These are phyloP conservation scores for Urocitellus parryii DNA, from an alignment of 2,113 vertebrate genomes.

Conservation along the genomic window DNA sequence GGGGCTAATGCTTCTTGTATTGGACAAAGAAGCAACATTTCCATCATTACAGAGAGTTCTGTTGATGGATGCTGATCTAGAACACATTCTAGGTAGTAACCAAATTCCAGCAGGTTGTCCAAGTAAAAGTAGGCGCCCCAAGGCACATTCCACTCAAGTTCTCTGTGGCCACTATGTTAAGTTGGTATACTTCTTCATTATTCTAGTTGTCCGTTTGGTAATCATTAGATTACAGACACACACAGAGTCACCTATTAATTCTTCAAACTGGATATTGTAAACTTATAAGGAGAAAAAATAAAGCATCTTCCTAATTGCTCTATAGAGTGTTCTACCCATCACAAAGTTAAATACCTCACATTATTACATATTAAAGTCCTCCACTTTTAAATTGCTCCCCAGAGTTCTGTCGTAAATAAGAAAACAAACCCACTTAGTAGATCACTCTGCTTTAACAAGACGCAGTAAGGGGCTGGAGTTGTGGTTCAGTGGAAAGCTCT, in stretches of 20 bases:
- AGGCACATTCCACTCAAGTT: background rate
- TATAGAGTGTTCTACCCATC: background rate
- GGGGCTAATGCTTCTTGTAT: background rate
- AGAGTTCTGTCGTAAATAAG: slow-evolving; percentile 26
- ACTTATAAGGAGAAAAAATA: background rate
- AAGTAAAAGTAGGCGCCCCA: background rate
- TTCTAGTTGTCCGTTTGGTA: background rate
- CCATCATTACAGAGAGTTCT: background rate
- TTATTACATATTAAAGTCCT: background rate
- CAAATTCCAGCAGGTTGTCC: background rate
- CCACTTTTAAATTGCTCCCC: background rate
- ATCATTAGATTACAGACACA: background rate
- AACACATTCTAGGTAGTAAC: background rate
- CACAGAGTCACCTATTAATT: background rate
- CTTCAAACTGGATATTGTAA: background rate
- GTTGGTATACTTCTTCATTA: background rate
- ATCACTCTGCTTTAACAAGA: background rate
- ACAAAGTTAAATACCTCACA: background rate
- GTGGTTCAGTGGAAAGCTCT: too few relatives aligned
- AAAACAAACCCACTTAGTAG: background rate
- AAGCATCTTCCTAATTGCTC: background rate
- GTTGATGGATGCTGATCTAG: background rate
- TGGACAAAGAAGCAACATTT: background rate
- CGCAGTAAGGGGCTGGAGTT: too few relatives aligned
- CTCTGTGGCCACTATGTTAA: background rate